These are phyloP conservation scores for Euproctis similis DNA, from an alignment of 2,888 invertebrate species.

Conservation along the genomic window DNA sequence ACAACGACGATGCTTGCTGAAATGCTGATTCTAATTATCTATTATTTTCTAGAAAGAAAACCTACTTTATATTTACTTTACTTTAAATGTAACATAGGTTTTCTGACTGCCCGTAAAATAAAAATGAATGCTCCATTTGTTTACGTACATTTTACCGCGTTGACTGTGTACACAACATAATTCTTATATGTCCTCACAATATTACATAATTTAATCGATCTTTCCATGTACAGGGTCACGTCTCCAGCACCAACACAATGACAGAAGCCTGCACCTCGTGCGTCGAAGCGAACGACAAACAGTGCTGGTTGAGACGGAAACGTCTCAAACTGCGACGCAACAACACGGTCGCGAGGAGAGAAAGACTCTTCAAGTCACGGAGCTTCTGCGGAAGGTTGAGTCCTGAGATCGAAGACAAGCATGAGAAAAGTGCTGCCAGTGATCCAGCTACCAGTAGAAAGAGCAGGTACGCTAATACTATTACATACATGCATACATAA, in stretches of 20 bases:
- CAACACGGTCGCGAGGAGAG: constrained; percentile 40
- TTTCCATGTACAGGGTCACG: constrained; percentile 49
- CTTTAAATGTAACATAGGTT: too few relatives aligned
- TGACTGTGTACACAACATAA: too few relatives aligned
- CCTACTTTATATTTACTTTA: too few relatives aligned
- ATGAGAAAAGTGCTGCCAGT: constrained; percentile 77
- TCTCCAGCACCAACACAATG: constrained; percentile 72
- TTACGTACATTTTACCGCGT: too few relatives aligned
- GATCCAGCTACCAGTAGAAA: constrained; percentile 78
- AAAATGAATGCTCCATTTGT: too few relatives aligned
- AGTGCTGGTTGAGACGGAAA: constrained; percentile 62
- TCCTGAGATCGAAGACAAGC: constrained; percentile 74
- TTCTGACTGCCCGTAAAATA: too few relatives aligned
- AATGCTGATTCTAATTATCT: too few relatives aligned
- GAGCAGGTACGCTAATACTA: constrained; percentile 67
- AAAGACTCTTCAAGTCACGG: constrained; percentile 81
- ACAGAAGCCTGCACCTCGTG: constrained; percentile 71
- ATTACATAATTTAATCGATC: too few relatives aligned
- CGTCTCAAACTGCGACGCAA: constrained; percentile 51
- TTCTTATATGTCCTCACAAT: too few relatives aligned
- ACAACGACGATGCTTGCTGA: too few relatives aligned
- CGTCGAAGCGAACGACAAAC: constrained; percentile 66
- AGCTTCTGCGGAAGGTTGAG: constrained; percentile 81
- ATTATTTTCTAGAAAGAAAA: too few relatives aligned
- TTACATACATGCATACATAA: too few relatives aligned